Evolutionary conservation across 2,113 vertebrate species (phyloP).

Genomic region (Silurus meridionalis): DNA sequence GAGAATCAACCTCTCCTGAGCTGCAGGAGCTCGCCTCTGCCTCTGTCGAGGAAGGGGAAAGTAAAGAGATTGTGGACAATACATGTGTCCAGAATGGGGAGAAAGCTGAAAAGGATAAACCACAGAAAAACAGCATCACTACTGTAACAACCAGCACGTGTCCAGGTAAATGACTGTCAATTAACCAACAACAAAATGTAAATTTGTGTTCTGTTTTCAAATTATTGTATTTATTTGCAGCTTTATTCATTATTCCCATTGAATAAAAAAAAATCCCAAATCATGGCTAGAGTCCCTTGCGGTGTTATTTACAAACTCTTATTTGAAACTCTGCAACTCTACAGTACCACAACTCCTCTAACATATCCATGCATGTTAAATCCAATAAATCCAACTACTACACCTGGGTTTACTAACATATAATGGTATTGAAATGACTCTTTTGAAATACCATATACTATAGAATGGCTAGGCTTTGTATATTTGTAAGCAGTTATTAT

Average conservation of each 20-base stretch:
- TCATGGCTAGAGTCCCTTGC: background rate
- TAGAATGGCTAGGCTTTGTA: background rate
- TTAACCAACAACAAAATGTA: background rate
- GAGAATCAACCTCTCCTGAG: slow-evolving; percentile 38
- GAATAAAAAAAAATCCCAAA: background rate
- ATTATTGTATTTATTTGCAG: background rate
- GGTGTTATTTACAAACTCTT: background rate
- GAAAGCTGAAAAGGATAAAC: slow-evolving; percentile 19
- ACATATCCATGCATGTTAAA: background rate
- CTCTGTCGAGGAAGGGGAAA: slow-evolving; percentile 47
- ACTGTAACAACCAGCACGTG: slow-evolving; percentile 23
- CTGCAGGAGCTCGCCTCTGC: slow-evolving; percentile 44
- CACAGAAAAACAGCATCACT: slow-evolving; percentile 16
- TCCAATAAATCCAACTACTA: background rate
- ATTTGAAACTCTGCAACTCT: background rate
- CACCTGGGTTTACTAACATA: background rate
- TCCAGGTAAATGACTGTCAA: slow-evolving; percentile 41
- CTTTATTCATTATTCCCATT: background rate
- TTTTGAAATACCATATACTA: background rate
- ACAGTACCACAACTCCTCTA: no score
- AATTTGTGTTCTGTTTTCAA: background rate
- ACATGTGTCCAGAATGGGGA: slow-evolving; percentile 36
- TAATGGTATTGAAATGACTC: background rate
- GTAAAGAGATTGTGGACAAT: slow-evolving; percentile 25
- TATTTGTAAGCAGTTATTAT: background rate